These are phyloP conservation scores for Podarcis muralis DNA, from an alignment of 2,113 vertebrate species.

Conservation along the genomic window DNA sequence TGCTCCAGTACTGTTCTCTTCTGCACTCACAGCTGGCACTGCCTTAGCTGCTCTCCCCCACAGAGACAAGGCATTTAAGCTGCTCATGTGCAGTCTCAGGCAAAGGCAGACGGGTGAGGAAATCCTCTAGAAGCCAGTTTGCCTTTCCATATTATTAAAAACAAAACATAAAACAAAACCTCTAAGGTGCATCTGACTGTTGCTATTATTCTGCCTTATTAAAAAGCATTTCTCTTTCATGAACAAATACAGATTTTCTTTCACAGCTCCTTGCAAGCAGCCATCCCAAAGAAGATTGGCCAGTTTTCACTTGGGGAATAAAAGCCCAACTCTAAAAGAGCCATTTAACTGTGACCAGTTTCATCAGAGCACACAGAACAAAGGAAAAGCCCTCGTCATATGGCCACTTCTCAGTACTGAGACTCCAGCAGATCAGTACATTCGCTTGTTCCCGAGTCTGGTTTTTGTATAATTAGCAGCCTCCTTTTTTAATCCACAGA, in stretches of 20 bases:
- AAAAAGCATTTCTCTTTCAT: not conserved
- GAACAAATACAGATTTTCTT: constrained; percentile 70
- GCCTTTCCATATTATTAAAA: constrained; percentile 23
- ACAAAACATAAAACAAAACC: constrained; percentile 70
- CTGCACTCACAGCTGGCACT: constrained; percentile 32
- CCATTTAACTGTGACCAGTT: constrained; percentile 80
- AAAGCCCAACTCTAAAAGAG: constrained; percentile 72
- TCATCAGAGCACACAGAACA: constrained; percentile 63
- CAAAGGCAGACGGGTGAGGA: constrained; percentile 52
- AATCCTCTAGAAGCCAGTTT: constrained; percentile 68
- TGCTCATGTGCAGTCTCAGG: constrained; percentile 59
- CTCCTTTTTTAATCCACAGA: constrained; percentile 61
- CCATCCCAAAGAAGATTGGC: constrained; percentile 71
- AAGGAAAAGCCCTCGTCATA: constrained; percentile 62
- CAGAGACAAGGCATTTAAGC: constrained; percentile 43
- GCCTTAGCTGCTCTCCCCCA: constrained; percentile 48
- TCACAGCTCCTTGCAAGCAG: constrained; percentile 73
- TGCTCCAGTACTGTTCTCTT: constrained; percentile 37
- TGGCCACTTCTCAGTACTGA: constrained; percentile 27
- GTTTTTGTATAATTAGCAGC: constrained; percentile 67
- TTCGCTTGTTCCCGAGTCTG: constrained; percentile 40
- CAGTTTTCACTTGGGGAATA: constrained; percentile 71
- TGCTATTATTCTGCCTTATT: constrained; percentile 77
- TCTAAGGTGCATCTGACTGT: constrained; percentile 77
- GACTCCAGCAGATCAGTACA: constrained; percentile 45